Base-by-base conservation (phyloP, 2,797 vertebrate genomes). In the Apogon hyalosoma region DNA sequence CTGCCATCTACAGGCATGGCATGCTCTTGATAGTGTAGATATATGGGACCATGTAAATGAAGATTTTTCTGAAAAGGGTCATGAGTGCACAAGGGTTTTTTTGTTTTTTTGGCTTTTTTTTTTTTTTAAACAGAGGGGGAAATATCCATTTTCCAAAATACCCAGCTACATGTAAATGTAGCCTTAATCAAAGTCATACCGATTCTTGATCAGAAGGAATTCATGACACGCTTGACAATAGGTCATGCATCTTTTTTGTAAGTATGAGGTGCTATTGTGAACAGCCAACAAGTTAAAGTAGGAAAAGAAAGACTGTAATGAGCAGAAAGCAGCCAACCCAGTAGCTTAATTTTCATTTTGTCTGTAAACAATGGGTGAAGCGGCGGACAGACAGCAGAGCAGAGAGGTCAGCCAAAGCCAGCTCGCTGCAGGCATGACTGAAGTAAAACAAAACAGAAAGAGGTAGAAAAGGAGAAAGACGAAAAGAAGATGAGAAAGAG, bases 321-420 rank as follows among this genome's bases (percentile, higher is more conserved):
- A 28, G 65, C 19, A 45, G 38, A 73, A 63, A 33, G 8, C 18
- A 43, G 50, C 57, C 48, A n/a, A 40, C 13, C 6, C 24, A 59
- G 67, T 48, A 42, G 40, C 51, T 60, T 65, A 7, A 19, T 54
- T 55, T 56, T 51, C 21, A 70, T 59, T 51, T 68, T 36, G 41
- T 78, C 31, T 65, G 71, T 45, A 53, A 75, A 67, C 38, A 55
- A 11, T 28, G 41, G 13, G 46, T 43, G 50, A 41, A 42, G 46
- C 54, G 50, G 63, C 14, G 48, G 74, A 67, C 42, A 19, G 55
- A 76, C 61, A 63, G 59, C 52, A 56, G 53, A 63, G 53, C 13
- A 12, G 15, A 54, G 31, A 70, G 71, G 60, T 77, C 78, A 61
- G 38, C 41, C 50, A 69, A 76, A 50, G 16, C 51, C 61, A 50